Percentiles rank a stretch among this genome's conserved stretches.
phyloP scores from a whole-genome alignment of 37 sponge, comb jelly and placozoan genomes.

The Lycopodina hypogea region DNA sequence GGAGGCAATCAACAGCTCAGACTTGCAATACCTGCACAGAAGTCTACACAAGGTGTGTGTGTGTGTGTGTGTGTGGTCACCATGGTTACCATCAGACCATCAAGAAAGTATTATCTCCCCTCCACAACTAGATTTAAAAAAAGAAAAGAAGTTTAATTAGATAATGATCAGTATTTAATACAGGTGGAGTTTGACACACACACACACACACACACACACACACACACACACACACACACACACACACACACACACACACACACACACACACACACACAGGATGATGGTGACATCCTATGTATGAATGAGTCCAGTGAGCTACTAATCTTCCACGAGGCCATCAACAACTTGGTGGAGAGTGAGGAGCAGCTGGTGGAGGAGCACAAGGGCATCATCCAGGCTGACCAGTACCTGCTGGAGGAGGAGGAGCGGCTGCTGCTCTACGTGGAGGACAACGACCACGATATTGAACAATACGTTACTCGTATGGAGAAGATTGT shows the following conservation, averaged over 20 bases:
- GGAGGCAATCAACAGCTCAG: neutral
- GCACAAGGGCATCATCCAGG: slow-evolving; percentile 71
- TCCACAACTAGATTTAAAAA: too few species aligned
- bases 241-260: too few species aligned
- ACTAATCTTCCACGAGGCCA: slow-evolving; percentile 86
- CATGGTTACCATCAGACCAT: too few species aligned
- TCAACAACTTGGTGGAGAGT: slow-evolving; percentile 72
- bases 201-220: too few species aligned
- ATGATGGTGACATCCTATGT: slow-evolving; percentile 13
- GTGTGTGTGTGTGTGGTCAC: neutral
- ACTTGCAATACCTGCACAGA: slow-evolving; percentile 46
- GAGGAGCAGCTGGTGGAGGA: slow-evolving; percentile 88
- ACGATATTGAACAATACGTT: slow-evolving; percentile 79
- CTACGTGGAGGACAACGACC: slow-evolving; percentile 69
- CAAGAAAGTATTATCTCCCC: too few species aligned
- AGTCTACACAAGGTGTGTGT: slow-evolving; percentile 26
- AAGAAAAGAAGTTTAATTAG: too few species aligned
- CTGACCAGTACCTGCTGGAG: slow-evolving; percentile 61
- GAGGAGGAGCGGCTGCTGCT: slow-evolving; percentile 56
- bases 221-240: too few species aligned
- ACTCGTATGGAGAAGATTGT: slow-evolving; percentile 37
- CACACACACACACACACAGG: slow-evolving; percentile 10
- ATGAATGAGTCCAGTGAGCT: slow-evolving; percentile 57
- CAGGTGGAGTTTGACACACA: too few species aligned
- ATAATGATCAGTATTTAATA: too few species aligned